Base-by-base conservation (phyloP, 2,888 invertebrate species). In the Vesta saturnalis region DNA sequence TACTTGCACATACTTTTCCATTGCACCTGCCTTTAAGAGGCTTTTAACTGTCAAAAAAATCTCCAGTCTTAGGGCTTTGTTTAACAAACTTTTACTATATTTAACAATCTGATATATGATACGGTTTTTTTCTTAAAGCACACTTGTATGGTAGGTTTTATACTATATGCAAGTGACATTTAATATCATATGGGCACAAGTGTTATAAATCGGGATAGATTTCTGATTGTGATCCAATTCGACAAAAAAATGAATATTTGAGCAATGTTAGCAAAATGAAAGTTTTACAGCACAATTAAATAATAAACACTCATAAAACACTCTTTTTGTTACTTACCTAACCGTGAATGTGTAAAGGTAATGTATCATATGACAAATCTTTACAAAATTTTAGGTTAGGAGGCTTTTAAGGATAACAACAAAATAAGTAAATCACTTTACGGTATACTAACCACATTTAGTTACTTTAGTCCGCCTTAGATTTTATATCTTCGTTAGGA, bases 341-440 rank as follows among this genome's bases (percentile, higher is more conserved):
- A 61, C 56, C 59, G 47, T 64, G 39, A 60, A 35, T 22, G 60
- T 56, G 64, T 60, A 68, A 68, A 60, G 57, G 35, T 49, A 46
- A 54, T 22, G 52, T 52, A 59, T 71, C 68, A 66, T 63, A 23
- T 21, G 35, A 54, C 57, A 60, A 64, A 59, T 56, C 72, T 64
- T 16, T 64, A 60, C 65, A 65, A 60, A 55, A 46, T 68, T 56
- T 56, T 39, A 60, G 47, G 55, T 62, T 60, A 63, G 63, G 66
- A 59, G 15, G 47, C 8, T 18, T 15, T 57, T 67, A 60, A 67
- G 64, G 62, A 64, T 70, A 70, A 75, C 72, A 67, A 73, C 71
- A 75, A 73, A 75, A 76, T 75, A 71, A 70, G 73, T 73, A 75
- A 76, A 76, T 76, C 75, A 76, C 71, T 76, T 76, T 75, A 76